Conservation (phyloP, 2,113 vertebrate genomes). For the Elachura formosa region DNA sequence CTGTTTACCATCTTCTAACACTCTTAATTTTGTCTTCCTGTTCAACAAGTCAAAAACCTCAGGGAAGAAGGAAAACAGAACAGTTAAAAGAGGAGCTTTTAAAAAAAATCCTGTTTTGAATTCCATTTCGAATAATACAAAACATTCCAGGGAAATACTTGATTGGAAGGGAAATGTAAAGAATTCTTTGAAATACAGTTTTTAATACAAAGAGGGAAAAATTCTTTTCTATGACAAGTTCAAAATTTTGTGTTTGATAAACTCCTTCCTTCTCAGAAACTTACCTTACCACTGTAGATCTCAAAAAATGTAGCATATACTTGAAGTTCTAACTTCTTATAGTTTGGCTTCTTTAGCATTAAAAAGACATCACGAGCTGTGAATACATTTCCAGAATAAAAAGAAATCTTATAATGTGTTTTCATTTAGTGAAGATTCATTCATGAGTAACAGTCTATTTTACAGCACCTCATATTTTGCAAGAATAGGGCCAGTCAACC, state of each 20-base stretch:
- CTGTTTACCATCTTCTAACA: slow-evolving; percentile 96
- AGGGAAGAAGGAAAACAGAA: neutral
- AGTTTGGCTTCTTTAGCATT: slow-evolving; percentile 94
- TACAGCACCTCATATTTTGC: neutral
- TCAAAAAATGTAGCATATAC: slow-evolving; percentile 97
- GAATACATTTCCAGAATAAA: slow-evolving; percentile 40
- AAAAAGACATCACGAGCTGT: slow-evolving; percentile 95
- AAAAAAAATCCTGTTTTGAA: neutral
- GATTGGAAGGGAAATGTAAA: neutral
- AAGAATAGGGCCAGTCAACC: neutral
- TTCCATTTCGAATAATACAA: neutral
- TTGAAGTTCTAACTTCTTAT: slow-evolving; percentile 96
- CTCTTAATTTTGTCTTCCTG: slow-evolving; percentile 91
- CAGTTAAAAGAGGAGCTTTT: neutral
- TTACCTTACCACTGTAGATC: slow-evolving; percentile 97
- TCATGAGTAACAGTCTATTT: neutral
- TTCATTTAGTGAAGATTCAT: neutral
- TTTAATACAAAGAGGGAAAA: neutral
- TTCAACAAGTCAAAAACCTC: slow-evolving; percentile 97
- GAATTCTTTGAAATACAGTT: neutral
- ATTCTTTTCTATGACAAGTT: neutral
- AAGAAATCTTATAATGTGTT: neutral
- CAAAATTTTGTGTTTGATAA: neutral
- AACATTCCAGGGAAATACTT: neutral
- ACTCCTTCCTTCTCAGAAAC: neutral